Evolutionary conservation across 2,797 vertebrate genomes (phyloP), one percentile per base, ranked within the genome.

Genomic region (Austrolebias charrua): DNA sequence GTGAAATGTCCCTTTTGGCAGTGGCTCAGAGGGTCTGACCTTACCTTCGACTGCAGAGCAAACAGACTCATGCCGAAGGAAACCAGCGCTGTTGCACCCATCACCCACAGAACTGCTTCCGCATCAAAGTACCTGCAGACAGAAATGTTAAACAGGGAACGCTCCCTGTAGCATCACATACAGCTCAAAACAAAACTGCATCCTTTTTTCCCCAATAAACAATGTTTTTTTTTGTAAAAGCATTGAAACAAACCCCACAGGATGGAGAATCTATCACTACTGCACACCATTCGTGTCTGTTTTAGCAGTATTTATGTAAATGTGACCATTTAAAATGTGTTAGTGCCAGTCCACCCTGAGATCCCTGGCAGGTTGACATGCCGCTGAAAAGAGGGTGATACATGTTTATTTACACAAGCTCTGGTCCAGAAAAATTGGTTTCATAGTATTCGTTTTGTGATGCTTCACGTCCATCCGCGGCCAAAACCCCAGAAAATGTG

Each of bases 21-120:
- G 35, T 29, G 71, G 78, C 65, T 64, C 49, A 47, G 70, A 61
- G 75, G 40, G 55, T 62, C 77, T 63, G 62, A 65, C 78, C 87
- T 73, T 89, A 94, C 94, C 88, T 95, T 94, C 71, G 93, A 89
- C 85, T 96, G 94, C 78, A 94, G 68, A 35, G 92, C 92, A 88
- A 96, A 95, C 51, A 94, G 7, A 60, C 81, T 92, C 57, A 95
- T 81, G 7, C 87, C 60, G 28, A 94, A 76, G 4, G 90, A 92
- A 75, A 95, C 91, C 53, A 94, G 33, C 13, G 92, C 87, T 0
- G 92, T 94, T 1, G 91, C 86, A 42, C 89, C 93, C 2, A 89
- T 84, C 5, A 93, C 93, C 93, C 94, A 94, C 54, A 94, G 65
- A 35, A 95, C 90, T 13, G 90, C 91, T 1, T 94, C 90, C 0